phyloP scores from a whole-genome alignment of 1,140 invertebrate genomes.

The Saccostrea echinata region DNA sequence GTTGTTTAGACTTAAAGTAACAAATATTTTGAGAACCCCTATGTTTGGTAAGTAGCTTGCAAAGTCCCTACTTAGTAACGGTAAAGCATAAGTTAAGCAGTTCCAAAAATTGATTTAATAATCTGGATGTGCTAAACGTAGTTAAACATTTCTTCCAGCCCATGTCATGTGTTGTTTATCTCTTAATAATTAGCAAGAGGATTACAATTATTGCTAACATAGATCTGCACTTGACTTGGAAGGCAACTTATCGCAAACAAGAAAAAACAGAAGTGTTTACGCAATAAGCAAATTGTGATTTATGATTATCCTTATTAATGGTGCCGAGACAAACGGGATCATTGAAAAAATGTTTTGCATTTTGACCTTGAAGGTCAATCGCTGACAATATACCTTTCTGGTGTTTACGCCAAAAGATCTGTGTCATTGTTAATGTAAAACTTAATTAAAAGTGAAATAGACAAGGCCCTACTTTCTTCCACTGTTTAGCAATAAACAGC shows the following conservation, averaged over 20 bases:
- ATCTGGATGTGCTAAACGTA: too few relatives aligned
- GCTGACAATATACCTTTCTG: background rate
- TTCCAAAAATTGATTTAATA: too few relatives aligned
- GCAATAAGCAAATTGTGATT: background rate
- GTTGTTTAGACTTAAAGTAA: too few relatives aligned
- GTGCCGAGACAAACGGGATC: background rate
- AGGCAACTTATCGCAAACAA: background rate
- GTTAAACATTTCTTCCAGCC: too few relatives aligned
- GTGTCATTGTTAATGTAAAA: background rate
- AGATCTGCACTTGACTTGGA: background rate
- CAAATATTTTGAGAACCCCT: too few relatives aligned
- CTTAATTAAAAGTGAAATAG: background rate
- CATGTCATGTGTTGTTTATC: too few relatives aligned
- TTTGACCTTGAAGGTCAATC: background rate
- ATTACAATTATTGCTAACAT: too few relatives aligned
- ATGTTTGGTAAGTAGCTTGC: too few relatives aligned
- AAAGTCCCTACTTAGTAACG: too few relatives aligned
- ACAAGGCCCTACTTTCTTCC: background rate
- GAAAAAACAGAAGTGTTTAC: background rate
- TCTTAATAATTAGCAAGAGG: too few relatives aligned
- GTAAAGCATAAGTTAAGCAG: too few relatives aligned
- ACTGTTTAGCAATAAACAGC: background rate
- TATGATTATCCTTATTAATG: background rate
- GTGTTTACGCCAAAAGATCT: background rate
- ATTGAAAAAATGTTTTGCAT: background rate